Evolutionary conservation across 1,140 invertebrate species (phyloP).

Genomic region (Maconellicoccus hirsutus): DNA sequence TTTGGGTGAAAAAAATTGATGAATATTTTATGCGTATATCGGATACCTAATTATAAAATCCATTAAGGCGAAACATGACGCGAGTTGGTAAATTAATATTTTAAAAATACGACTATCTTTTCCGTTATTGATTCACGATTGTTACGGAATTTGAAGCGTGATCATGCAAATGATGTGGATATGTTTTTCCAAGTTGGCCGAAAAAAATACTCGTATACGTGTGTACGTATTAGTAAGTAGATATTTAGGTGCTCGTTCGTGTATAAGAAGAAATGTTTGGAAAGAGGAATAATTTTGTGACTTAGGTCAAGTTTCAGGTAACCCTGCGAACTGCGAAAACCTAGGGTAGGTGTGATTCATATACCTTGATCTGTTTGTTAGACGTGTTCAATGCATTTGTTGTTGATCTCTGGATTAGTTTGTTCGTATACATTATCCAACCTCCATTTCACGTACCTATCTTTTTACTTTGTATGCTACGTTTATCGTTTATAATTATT

Average conservation of each 20-base stretch:
- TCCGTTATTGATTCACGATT: no score
- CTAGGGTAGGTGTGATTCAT: constrained; percentile 2
- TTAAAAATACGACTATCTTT: no score
- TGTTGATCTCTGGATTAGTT: not conserved
- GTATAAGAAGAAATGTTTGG: not conserved
- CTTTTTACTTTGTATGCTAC: not conserved
- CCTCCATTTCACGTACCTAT: no score
- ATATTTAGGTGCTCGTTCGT: not conserved
- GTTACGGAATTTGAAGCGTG: not conserved
- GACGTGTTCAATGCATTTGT: not conserved
- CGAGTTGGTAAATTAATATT: no score
- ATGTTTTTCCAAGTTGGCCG: not conserved
- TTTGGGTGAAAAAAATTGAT: no score
- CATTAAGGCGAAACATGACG: no score
- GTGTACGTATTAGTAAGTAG: no score
- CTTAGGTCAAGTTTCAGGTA: not conserved
- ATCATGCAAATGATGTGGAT: not conserved
- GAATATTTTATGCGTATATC: no score
- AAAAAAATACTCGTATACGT: not conserved
- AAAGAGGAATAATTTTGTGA: not conserved
- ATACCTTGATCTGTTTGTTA: constrained; percentile 4
- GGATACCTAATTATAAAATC: no score
- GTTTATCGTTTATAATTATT: not conserved
- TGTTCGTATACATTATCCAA: not conserved
- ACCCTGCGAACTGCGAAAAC: not conserved